Percentiles rank a stretch among this genome's conserved stretches.
Conservation (phyloP, 2,113 vertebrate species). For the Lutjanus erythropterus region DNA sequence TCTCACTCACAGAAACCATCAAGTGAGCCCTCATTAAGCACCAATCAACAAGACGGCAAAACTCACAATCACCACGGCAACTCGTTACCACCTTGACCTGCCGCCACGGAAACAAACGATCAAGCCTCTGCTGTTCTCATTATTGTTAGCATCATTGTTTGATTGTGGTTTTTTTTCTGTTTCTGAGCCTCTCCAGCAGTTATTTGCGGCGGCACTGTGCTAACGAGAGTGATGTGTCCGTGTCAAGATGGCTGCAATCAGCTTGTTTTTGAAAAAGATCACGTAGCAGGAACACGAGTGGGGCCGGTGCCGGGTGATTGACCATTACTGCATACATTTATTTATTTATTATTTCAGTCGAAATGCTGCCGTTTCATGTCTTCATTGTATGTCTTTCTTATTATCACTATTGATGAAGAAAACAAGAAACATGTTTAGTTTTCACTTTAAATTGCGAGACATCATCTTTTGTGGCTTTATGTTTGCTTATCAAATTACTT, state of each 20-base stretch:
- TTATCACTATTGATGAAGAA: background rate
- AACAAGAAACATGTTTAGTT: too few species aligned
- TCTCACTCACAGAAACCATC: conserved; percentile 39
- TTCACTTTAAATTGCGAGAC: too few species aligned
- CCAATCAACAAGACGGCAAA: conserved; percentile 57
- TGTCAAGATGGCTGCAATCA: conserved; percentile 51
- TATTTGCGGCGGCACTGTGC: background rate
- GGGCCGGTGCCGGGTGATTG: background rate
- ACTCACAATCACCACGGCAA: conserved; percentile 57
- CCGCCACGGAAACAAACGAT: conserved; percentile 12
- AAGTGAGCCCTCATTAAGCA: conserved; percentile 60
- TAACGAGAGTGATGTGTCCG: conserved; percentile 29
- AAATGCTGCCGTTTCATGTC: background rate
- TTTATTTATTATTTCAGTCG: background rate
- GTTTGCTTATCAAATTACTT: too few species aligned
- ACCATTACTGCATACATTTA: background rate
- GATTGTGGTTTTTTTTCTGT: conserved; percentile 10
- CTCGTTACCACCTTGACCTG: conserved; percentile 46
- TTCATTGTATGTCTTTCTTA: background rate
- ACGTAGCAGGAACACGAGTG: background rate
- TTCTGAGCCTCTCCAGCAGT: background rate
- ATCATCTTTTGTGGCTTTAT: too few species aligned
- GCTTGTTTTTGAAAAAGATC: conserved; percentile 41
- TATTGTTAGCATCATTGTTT: conserved; percentile 33
- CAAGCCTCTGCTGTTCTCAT: conserved; percentile 30